Conservation (phyloP, 2,888 invertebrate species). For the Tridacna gigas region DNA sequence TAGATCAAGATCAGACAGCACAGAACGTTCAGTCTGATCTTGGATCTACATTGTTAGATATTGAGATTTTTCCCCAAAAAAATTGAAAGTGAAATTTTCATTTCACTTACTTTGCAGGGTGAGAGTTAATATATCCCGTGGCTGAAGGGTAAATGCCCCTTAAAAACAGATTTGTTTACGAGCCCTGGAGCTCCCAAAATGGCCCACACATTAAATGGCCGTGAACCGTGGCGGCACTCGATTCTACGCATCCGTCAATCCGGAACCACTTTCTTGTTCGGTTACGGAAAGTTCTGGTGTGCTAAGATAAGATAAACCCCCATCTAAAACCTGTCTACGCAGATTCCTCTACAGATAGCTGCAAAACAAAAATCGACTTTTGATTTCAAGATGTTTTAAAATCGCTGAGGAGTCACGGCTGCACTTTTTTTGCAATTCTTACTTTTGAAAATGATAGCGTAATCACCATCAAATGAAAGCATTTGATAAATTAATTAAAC, state of each 20-base stretch:
- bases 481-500: conserved; percentile 8
- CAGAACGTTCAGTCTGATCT: too few species aligned
- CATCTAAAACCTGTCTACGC: neutral
- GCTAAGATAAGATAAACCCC: conserved; percentile 18
- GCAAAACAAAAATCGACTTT: neutral
- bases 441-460: neutral
- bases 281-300: conserved; percentile 32
- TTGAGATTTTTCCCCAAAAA: too few species aligned
- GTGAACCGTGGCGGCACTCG: conserved; percentile 25
- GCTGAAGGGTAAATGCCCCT: too few species aligned
- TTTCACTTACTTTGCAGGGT: too few species aligned
- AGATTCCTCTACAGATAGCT: conserved; percentile 13
- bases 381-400: conserved; percentile 8
- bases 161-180: too few species aligned
- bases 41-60: too few species aligned
- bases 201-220: conserved; percentile 31
- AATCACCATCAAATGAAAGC: conserved; percentile 5
- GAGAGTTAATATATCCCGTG: too few species aligned
- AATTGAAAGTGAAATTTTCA: too few species aligned
- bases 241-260: conserved; percentile 22
- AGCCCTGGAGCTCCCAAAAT: neutral
- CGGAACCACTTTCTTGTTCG: conserved; percentile 32
- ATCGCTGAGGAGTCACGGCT: neutral
- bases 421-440: neutral
- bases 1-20: too few species aligned